A percentile compares a stretch with the other conserved stretches of the same genome.
Evolutionary conservation across 1,140 invertebrate genomes (phyloP).

Genomic region (Diprion similis): DNA sequence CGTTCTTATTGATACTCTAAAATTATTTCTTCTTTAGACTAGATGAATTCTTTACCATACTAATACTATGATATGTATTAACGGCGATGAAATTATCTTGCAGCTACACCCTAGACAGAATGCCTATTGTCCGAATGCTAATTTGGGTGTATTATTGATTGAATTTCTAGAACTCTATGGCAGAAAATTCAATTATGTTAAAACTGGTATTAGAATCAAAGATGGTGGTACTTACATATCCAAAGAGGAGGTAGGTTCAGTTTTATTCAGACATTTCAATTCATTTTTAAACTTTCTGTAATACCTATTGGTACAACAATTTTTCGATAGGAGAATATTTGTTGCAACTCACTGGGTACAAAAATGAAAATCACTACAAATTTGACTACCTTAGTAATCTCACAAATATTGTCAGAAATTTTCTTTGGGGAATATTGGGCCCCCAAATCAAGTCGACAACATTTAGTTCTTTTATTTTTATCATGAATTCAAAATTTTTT

Average conservation of each 20-base stretch:
- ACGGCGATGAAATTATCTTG: constrained; percentile 38
- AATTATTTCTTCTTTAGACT: constrained; percentile 10
- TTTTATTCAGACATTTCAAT: background rate
- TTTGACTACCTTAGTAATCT: background rate
- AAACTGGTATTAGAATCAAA: constrained; percentile 93
- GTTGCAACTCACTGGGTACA: background rate
- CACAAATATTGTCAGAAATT: too few relatives aligned
- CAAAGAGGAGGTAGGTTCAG: constrained; percentile 81
- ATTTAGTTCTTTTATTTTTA: too few relatives aligned
- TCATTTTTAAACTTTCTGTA: background rate
- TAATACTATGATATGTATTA: constrained; percentile 12
- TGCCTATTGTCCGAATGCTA: constrained; percentile 68
- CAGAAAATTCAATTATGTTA: constrained; percentile 94
- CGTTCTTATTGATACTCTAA: background rate
- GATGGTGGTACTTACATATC: constrained; percentile 93
- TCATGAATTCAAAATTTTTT: too few relatives aligned
- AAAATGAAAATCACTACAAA: background rate
- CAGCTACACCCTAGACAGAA: constrained; percentile 78
- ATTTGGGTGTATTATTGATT: constrained; percentile 93
- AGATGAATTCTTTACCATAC: background rate
- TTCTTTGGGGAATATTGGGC: too few relatives aligned
- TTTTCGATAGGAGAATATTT: background rate
- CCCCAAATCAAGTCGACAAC: too few relatives aligned
- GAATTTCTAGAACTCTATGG: constrained; percentile 99
- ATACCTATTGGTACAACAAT: background rate